phyloP scores from a whole-genome alignment of 2,797 vertebrate species.

The Catharus ustulatus region DNA sequence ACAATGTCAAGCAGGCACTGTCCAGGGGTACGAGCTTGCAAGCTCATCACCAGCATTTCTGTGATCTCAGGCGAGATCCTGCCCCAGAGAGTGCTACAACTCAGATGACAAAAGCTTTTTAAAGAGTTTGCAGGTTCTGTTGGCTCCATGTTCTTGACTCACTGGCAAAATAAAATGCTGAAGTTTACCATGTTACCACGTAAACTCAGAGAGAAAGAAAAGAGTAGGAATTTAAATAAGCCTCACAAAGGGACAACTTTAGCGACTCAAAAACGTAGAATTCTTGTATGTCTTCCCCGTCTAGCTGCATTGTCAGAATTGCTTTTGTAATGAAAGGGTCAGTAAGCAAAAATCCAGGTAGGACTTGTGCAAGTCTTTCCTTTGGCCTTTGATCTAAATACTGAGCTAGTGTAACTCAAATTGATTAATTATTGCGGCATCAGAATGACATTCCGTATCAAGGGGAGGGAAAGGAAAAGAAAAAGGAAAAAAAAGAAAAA shows the following conservation, averaged over 20 bases:
- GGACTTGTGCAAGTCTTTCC: not conserved
- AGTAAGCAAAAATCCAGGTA: not conserved
- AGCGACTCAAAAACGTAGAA: not conserved
- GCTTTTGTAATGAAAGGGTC: not conserved
- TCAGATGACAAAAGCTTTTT: not conserved
- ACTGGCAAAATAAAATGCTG: not conserved
- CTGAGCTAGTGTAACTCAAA: not conserved
- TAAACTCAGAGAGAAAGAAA: not conserved
- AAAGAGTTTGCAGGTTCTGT: not conserved
- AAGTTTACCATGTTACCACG: not conserved
- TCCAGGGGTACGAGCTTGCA: not conserved
- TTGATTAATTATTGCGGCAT: not conserved
- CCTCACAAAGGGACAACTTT: not conserved
- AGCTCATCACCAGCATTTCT: not conserved
- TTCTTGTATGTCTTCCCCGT: not conserved
- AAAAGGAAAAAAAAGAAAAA: no score
- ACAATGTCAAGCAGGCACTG: not conserved
- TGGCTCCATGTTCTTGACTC: not conserved
- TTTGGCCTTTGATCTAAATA: not conserved
- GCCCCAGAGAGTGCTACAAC: not conserved
- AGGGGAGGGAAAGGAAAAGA: no score
- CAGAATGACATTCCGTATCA: not conserved
- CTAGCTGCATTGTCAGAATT: not conserved
- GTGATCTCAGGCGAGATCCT: accelerated
- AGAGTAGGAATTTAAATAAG: not conserved